Evolutionary conservation across 2,888 invertebrate species (phyloP).

Genomic region (Terebella lapidaria): DNA sequence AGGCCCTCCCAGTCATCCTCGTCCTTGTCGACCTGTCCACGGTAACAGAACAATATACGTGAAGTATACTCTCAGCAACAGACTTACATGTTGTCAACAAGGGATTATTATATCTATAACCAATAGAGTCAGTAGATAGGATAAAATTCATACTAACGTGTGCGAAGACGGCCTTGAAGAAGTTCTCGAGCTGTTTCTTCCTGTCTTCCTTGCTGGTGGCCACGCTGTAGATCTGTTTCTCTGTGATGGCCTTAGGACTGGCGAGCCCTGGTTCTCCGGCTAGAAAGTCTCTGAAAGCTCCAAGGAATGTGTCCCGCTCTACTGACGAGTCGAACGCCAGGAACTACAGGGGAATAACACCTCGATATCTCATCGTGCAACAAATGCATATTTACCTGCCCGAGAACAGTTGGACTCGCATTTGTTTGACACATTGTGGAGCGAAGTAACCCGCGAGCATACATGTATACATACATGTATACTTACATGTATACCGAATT

Average conservation of each 20-base stretch:
- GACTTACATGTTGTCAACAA: too few relatives aligned
- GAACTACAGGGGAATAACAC: conserved; percentile 32
- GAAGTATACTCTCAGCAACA: too few relatives aligned
- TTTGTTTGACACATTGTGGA: too few relatives aligned
- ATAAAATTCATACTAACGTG: too few relatives aligned
- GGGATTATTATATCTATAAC: too few relatives aligned
- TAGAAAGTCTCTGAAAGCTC: conserved; percentile 52
- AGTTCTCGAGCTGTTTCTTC: conserved; percentile 57
- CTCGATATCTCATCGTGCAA: not conserved
- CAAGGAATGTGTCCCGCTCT: conserved; percentile 51
- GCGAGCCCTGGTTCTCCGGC: conserved; percentile 26
- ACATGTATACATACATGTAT: not conserved
- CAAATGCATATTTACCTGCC: not conserved
- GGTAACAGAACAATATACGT: too few relatives aligned
- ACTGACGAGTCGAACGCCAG: conserved; percentile 55
- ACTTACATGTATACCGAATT: not conserved
- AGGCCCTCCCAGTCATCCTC: not conserved
- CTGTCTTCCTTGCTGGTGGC: conserved; percentile 56
- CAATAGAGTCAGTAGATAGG: too few relatives aligned
- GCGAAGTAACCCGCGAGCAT: not conserved
- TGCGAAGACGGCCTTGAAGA: conserved; percentile 59
- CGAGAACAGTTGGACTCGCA: not conserved
- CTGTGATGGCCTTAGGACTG: conserved; percentile 17
- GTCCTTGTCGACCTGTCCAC: not conserved
- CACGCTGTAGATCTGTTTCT: conserved; percentile 38